Conservation (phyloP, 2,797 vertebrate genomes). For the Tauraco hartlaubi region DNA sequence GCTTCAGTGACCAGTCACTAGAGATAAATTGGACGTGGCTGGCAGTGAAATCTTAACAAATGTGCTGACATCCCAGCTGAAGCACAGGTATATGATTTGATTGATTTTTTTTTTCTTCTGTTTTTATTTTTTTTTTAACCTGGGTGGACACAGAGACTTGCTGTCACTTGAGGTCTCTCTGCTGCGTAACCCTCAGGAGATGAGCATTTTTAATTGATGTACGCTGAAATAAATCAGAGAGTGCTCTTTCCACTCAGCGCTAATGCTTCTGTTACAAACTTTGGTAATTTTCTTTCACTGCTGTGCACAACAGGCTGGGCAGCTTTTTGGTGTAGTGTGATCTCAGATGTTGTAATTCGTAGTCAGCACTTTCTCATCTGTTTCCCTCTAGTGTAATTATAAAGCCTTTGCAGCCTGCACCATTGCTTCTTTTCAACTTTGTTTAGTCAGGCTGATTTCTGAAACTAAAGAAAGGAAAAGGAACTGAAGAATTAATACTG, state of each 20-base stretch:
- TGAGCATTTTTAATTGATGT: not conserved
- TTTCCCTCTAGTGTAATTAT: slow-evolving; percentile 42
- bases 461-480: slow-evolving; percentile 48
- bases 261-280: not conserved
- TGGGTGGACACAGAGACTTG: slow-evolving; percentile 58
- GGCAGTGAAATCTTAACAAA: slow-evolving; percentile 81
- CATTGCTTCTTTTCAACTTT: slow-evolving; percentile 37
- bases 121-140: not conserved
- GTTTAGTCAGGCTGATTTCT: slow-evolving; percentile 55
- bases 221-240: not conserved
- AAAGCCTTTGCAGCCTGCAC: slow-evolving; percentile 36
- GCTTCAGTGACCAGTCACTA: not conserved
- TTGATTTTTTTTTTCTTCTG: slow-evolving; percentile 66
- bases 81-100: slow-evolving; percentile 79
- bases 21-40: slow-evolving; percentile 76
- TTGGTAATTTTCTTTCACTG: not conserved
- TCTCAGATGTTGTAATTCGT: not conserved
- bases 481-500: slow-evolving; percentile 37
- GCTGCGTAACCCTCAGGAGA: not conserved
- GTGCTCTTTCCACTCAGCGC: not conserved
- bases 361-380: slow-evolving; percentile 56
- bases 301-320: not conserved
- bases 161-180: not conserved
- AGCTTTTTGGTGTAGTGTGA: not conserved
- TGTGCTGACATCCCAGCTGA: slow-evolving; percentile 81